Evolutionary conservation across 2,797 vertebrate genomes (phyloP).

Genomic region (Macrochelys suwanniensis): DNA sequence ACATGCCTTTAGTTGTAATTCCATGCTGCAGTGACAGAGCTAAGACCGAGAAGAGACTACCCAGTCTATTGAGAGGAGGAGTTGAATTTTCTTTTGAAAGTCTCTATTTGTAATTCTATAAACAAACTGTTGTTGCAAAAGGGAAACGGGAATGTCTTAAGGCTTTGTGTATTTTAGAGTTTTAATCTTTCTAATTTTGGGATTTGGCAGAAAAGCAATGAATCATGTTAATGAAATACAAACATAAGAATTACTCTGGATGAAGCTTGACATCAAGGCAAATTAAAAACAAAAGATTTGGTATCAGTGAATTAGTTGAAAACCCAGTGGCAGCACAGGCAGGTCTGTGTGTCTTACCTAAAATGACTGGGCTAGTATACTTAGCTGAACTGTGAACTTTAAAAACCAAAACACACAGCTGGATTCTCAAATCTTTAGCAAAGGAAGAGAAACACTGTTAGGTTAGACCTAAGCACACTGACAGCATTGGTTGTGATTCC

Average conservation of each 20-base stretch:
- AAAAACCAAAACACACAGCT: not conserved
- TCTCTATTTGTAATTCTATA: not conserved
- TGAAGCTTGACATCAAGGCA: not conserved
- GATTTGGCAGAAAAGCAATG: not conserved
- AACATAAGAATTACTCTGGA: not conserved
- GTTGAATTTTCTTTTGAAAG: constrained; percentile 1
- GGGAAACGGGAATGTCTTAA: not conserved
- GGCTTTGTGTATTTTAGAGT: not conserved
- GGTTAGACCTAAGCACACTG: not conserved
- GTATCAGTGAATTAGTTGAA: not conserved
- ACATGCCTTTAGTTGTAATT: not conserved
- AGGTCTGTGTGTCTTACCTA: not conserved
- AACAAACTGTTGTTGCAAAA: not conserved
- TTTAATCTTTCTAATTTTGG: not conserved
- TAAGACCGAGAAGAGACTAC: not conserved
- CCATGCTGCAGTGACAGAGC: not conserved
- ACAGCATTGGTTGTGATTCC: not conserved
- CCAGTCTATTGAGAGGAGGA: not conserved
- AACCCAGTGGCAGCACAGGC: not conserved
- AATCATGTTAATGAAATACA: not conserved
- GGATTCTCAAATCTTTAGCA: not conserved
- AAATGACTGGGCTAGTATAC: not conserved
- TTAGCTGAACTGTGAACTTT: not conserved
- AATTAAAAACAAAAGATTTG: not conserved
- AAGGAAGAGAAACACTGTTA: not conserved